These are phyloP conservation scores for Crioceris asparagi DNA, from an alignment of 2,888 invertebrate genomes.

Conservation along the genomic window DNA sequence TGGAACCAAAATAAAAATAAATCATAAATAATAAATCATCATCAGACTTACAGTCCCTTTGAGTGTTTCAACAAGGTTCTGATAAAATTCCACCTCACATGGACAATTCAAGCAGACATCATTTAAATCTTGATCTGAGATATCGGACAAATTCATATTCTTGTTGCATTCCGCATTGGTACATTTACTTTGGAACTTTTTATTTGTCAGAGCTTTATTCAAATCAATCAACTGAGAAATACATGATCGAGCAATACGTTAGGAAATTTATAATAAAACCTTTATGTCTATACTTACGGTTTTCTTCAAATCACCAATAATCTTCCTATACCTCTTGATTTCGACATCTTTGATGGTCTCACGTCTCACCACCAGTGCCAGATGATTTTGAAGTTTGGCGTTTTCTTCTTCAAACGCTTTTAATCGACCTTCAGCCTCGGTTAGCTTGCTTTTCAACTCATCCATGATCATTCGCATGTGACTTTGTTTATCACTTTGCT, in stretches of 20 bases:
- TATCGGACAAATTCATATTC: conserved; percentile 7
- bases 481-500: conserved; percentile 20
- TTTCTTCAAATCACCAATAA: conserved; percentile 25
- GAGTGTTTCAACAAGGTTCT: conserved; percentile 22
- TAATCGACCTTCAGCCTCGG: conserved; percentile 16
- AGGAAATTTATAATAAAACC: not conserved
- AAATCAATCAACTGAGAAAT: conserved; percentile 23
- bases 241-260: not conserved
- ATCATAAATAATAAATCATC: not conserved
- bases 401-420: conserved; percentile 17
- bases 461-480: conserved; percentile 19
- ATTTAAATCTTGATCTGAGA: conserved; percentile 6
- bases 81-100: conserved; percentile 24
- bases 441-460: conserved; percentile 22
- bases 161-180: conserved; percentile 17
- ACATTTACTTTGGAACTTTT: conserved; percentile 15
- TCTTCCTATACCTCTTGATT: conserved; percentile 23
- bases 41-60: conserved; percentile 20
- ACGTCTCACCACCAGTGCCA: conserved; percentile 14
- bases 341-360: conserved; percentile 22
- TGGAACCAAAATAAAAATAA: not conserved
- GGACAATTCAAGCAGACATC: conserved; percentile 19
- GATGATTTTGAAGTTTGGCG: conserved; percentile 15
- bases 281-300: conserved; percentile 27
- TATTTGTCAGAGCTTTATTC: conserved; percentile 21